Percentiles rank a stretch among this genome's conserved stretches.
Conservation (phyloP, 2,888 invertebrate species). For the Rotaria sp. region DNA sequence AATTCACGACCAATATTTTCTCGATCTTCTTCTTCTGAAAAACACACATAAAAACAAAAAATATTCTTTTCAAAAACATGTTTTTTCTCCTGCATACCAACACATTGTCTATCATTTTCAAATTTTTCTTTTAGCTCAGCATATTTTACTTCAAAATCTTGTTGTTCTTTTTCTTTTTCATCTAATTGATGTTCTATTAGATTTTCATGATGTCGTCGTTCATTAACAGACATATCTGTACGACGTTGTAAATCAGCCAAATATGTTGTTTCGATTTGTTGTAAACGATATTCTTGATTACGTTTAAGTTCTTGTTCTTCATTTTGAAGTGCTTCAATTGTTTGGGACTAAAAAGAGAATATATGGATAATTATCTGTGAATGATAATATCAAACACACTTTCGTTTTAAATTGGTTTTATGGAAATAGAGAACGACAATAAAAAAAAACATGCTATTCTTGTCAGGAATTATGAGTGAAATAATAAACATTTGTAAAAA, state of each 20-base stretch:
- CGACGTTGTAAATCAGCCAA: not conserved
- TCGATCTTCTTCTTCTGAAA: not conserved
- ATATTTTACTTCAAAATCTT: not conserved
- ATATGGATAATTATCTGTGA: not conserved
- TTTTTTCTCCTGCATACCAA: not conserved
- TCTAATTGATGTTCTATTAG: not conserved
- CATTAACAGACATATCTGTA: not conserved
- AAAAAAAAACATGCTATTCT: no score
- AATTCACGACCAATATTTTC: not conserved
- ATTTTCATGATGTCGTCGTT: not conserved
- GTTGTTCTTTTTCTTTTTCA: not conserved
- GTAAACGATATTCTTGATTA: not conserved
- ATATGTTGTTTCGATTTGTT: not conserved
- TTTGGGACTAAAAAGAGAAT: not conserved
- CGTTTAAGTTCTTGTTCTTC: not conserved
- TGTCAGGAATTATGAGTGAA: no score
- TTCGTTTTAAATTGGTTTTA: no score
- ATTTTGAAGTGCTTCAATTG: not conserved
- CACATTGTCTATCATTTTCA: not conserved
- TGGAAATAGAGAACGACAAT: no score
- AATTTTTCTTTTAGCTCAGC: not conserved
- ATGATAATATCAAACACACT: no score
- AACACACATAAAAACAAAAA: not conserved
- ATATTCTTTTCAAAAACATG: no score
- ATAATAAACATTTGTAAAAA: no score